These are phyloP conservation scores for Propithecus deckenii DNA, from an alignment of 2,797 vertebrate genomes.

Conservation along the genomic window DNA sequence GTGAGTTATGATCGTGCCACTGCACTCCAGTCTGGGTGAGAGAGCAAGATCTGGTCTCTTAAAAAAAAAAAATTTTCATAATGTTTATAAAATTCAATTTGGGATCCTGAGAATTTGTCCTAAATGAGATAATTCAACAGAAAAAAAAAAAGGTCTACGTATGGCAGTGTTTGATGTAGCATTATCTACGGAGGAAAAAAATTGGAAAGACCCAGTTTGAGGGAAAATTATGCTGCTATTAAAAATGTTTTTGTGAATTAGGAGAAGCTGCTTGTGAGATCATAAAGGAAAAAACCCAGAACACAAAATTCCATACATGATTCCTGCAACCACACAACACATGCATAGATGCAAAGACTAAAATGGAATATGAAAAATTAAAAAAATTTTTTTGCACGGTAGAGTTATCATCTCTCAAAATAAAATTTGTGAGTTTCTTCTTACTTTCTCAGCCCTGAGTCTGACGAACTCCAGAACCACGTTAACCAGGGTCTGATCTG, in stretches of 20 bases:
- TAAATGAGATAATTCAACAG: neutral
- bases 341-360: neutral
- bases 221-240: neutral
- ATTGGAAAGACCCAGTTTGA: neutral
- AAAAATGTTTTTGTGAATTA: neutral
- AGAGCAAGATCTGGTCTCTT: too few species aligned
- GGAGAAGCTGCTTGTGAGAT: neutral
- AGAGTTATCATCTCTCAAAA: neutral
- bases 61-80: too few species aligned
- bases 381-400: neutral
- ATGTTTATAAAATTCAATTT: neutral
- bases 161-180: neutral
- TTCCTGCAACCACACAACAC: neutral
- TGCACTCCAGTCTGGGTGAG: too few species aligned
- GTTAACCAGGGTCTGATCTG: neutral
- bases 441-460: neutral
- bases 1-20: too few species aligned
- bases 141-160: neutral
- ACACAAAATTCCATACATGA: neutral
- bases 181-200: neutral
- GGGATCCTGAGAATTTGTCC: neutral
- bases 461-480: neutral
- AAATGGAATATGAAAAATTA: neutral
- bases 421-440: neutral
- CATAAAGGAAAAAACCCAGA: neutral